phyloP scores from a whole-genome alignment of 2,888 invertebrate species.

The Fragum whitleyi region DNA sequence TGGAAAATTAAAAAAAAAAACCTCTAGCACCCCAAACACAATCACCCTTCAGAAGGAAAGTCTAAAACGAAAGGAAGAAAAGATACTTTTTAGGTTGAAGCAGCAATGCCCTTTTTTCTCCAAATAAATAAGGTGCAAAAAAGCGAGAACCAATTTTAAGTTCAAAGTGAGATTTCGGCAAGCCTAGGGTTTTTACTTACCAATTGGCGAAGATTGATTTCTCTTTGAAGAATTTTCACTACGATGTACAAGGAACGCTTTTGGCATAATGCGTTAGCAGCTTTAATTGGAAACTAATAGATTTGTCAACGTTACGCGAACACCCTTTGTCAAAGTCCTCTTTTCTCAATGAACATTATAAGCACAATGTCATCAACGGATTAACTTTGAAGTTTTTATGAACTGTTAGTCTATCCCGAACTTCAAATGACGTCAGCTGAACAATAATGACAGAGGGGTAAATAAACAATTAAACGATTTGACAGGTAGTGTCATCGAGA shows the following conservation, averaged over 20 bases:
- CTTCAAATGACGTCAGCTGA: constrained; percentile 20
- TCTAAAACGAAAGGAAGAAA: too few species aligned
- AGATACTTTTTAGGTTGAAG: too few species aligned
- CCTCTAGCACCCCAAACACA: too few species aligned
- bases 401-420: constrained; percentile 2
- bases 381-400: constrained; percentile 26
- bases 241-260: constrained; percentile 55
- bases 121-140: too few species aligned
- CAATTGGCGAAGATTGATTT: not conserved
- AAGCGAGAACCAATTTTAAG: too few species aligned
- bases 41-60: too few species aligned
- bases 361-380: constrained; percentile 7
- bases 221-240: constrained; percentile 37
- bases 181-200: constrained; percentile 7
- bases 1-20: too few species aligned
- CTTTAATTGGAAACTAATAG: constrained; percentile 16
- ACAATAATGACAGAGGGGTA: constrained; percentile 9
- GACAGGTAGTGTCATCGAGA: constrained; percentile 21
- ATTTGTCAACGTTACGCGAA: constrained; percentile 2
- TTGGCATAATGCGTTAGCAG: constrained; percentile 48
- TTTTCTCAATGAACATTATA: constrained; percentile 14
- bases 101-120: too few species aligned
- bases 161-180: too few species aligned
- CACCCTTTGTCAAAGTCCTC: not conserved
- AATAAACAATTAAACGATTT: constrained; percentile 24